These are phyloP conservation scores for Napeogenes inachia DNA, from an alignment of 2,888 invertebrate genomes.

Conservation along the genomic window DNA sequence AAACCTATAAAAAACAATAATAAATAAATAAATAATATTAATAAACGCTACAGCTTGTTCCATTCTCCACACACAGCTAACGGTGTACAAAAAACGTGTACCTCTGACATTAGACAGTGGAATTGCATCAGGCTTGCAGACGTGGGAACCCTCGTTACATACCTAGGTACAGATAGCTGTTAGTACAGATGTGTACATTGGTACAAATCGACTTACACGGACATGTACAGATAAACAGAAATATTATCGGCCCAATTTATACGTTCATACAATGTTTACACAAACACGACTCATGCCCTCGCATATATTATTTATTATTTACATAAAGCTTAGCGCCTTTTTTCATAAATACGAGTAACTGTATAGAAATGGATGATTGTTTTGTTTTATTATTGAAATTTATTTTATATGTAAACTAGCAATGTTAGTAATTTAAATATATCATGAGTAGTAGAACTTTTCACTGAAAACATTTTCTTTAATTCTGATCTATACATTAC, in stretches of 20 bases:
- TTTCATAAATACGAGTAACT: not conserved
- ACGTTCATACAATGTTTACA: not conserved
- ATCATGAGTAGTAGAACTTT: not conserved
- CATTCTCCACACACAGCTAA: conserved; percentile 48
- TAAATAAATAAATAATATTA: not conserved
- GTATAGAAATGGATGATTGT: too few relatives aligned
- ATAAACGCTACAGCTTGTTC: conserved; percentile 15
- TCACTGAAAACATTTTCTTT: not conserved
- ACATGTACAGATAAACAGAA: too few relatives aligned
- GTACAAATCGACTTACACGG: too few relatives aligned
- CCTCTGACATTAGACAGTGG: conserved; percentile 72
- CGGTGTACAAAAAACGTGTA: conserved; percentile 71
- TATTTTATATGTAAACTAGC: not conserved
- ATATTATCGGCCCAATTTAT: too few relatives aligned
- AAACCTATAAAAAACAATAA: not conserved
- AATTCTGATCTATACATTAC: not conserved
- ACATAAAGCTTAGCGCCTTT: not conserved
- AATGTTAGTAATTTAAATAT: not conserved
- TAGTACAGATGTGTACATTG: too few relatives aligned
- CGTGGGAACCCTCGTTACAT: conserved; percentile 60
- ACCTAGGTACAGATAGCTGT: too few relatives aligned
- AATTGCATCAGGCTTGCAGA: conserved; percentile 67
- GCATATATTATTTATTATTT: not conserved
- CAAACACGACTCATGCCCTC: not conserved
- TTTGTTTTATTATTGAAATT: too few relatives aligned